Evolutionary conservation across 2,888 invertebrate genomes (phyloP).

Genomic region (Apotomis betuletana): DNA sequence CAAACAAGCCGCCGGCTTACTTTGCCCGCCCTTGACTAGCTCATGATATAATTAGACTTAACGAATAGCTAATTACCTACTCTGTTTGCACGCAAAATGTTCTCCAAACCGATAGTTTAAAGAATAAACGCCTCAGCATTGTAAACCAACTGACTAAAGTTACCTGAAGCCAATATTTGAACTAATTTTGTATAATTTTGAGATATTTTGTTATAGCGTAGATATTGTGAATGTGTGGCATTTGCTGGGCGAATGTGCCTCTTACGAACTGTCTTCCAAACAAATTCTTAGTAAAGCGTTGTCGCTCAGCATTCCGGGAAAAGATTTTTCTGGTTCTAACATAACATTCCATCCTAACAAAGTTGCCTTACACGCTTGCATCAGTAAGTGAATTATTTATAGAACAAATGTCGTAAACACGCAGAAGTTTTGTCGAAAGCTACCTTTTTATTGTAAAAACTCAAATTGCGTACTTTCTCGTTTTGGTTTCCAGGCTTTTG

Average conservation of each 20-base stretch:
- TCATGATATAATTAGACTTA: slow-evolving; percentile 38
- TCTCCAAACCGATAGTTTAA: slow-evolving; percentile 1
- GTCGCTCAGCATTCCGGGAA: slow-evolving; percentile 9
- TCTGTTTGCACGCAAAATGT: slow-evolving; percentile 29
- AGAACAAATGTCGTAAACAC: slow-evolving; percentile 23
- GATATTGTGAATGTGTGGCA: slow-evolving; percentile 11
- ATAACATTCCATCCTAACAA: slow-evolving; percentile 16
- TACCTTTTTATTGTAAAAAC: slow-evolving; percentile 15
- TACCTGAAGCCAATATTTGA: slow-evolving; percentile 16
- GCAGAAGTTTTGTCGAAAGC: slow-evolving; percentile 6
- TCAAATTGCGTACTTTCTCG: background rate
- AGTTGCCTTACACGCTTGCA: slow-evolving; percentile 19
- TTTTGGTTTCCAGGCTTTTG: background rate
- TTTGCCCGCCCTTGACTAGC: slow-evolving; percentile 39
- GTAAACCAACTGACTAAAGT: slow-evolving; percentile 28
- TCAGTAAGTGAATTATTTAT: slow-evolving; percentile 6
- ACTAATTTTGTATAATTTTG: slow-evolving; percentile 35
- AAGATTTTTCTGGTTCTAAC: slow-evolving; percentile 10
- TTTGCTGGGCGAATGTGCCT: slow-evolving; percentile 29
- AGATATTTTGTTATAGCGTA: slow-evolving; percentile 19
- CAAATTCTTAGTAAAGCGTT: slow-evolving; percentile 21
- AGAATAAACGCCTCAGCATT: slow-evolving; percentile 1
- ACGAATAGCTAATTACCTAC: slow-evolving; percentile 27
- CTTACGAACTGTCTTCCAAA: slow-evolving; percentile 21
- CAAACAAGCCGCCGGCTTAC: slow-evolving; percentile 21